Conservation (phyloP, 2,888 invertebrate species). For the Helicoverpa assulta region DNA sequence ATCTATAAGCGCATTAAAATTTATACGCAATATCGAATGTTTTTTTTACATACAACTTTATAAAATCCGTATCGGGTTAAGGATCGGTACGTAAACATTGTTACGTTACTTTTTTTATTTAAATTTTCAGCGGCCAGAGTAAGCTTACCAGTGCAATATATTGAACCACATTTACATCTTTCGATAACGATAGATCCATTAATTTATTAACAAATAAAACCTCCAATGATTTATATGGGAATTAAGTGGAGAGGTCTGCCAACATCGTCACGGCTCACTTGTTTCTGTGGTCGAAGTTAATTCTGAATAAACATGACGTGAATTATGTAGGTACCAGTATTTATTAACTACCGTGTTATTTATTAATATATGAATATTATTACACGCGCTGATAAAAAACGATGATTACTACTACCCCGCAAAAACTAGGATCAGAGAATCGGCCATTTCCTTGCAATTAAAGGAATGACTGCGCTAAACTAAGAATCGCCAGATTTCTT, state of each 20-base stretch:
- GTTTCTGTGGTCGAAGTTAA: slow-evolving; percentile 34
- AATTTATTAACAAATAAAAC: slow-evolving; percentile 55
- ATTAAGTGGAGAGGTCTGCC: slow-evolving; percentile 46
- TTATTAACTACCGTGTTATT: slow-evolving; percentile 7
- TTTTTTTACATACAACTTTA: slow-evolving; percentile 3
- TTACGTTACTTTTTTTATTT: slow-evolving; percentile 13
- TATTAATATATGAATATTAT: background rate
- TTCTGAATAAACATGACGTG: slow-evolving; percentile 45
- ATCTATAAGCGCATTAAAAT: background rate
- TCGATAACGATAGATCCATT: slow-evolving; percentile 41
- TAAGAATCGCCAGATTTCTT: slow-evolving; percentile 24
- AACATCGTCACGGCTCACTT: slow-evolving; percentile 34
- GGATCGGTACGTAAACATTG: slow-evolving; percentile 37
- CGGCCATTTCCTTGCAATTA: slow-evolving; percentile 20
- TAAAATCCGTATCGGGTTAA: slow-evolving; percentile 1
- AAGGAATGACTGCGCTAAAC: slow-evolving; percentile 29
- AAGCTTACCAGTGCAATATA: slow-evolving; percentile 36
- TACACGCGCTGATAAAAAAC: background rate
- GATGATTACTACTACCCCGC: no score
- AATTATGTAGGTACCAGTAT: slow-evolving; percentile 32
- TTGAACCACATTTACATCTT: slow-evolving; percentile 29
- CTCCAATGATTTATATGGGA: slow-evolving; percentile 26
- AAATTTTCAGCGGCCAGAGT: slow-evolving; percentile 8
- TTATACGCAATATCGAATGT: background rate
- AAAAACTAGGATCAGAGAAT: background rate